Conservation (phyloP, 2,888 invertebrate species). For the Lypha dubia region DNA sequence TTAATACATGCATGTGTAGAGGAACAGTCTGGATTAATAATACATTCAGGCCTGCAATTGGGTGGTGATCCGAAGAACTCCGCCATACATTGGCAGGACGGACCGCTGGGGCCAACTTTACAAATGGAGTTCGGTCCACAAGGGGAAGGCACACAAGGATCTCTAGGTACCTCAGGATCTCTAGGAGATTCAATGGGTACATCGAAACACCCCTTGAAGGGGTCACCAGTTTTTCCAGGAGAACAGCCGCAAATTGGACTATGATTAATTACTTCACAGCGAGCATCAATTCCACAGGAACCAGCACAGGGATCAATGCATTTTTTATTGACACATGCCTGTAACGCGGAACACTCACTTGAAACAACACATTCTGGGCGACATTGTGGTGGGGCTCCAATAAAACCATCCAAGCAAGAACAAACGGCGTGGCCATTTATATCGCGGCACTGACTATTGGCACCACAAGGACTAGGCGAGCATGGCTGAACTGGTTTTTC, state of each 20-base stretch:
- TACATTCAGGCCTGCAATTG: conserved; percentile 92
- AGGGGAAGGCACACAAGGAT: conserved; percentile 90
- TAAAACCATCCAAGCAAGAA: conserved; percentile 87
- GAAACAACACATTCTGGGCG: conserved; percentile 88
- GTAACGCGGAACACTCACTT: conserved; percentile 86
- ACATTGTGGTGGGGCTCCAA: conserved; percentile 88
- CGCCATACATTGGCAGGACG: conserved; percentile 90
- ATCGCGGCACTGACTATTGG: conserved; percentile 86
- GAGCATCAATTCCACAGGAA: conserved; percentile 88
- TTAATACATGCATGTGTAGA: conserved; percentile 91
- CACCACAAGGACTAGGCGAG: conserved; percentile 86
- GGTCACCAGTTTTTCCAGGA: conserved; percentile 88
- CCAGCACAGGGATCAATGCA: conserved; percentile 89
- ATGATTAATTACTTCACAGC: conserved; percentile 89
- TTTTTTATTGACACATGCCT: conserved; percentile 88
- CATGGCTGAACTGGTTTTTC: conserved; percentile 82
- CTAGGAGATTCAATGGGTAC: conserved; percentile 83
- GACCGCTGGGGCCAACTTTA: conserved; percentile 86
- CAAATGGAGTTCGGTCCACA: conserved; percentile 93
- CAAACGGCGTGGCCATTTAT: conserved; percentile 87
- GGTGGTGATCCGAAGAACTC: conserved; percentile 91
- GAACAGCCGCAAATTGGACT: conserved; percentile 89
- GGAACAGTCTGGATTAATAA: conserved; percentile 91
- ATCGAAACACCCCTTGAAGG: conserved; percentile 89
- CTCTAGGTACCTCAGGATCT: conserved; percentile 79